Conservation (phyloP, 1,140 invertebrate species). For the Drosophila prosaltans region DNA sequence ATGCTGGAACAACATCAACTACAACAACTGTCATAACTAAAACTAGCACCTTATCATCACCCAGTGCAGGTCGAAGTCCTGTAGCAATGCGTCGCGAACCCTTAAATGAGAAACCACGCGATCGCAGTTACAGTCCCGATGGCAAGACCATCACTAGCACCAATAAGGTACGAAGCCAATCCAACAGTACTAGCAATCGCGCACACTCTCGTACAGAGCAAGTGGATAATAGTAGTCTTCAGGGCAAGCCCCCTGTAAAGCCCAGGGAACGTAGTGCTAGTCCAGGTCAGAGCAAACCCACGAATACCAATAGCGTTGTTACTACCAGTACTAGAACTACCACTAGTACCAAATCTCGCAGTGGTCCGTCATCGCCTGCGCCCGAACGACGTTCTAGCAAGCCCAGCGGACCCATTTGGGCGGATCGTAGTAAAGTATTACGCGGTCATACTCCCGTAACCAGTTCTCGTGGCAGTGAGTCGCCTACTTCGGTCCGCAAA, state of each 20-base stretch:
- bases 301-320: constrained; percentile 7
- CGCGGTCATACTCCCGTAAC: constrained; percentile 37
- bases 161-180: constrained; percentile 42
- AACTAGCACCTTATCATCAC: constrained; percentile 30
- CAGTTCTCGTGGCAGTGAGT: constrained; percentile 24
- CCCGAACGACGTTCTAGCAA: constrained; percentile 35
- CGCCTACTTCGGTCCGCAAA: constrained; percentile 29
- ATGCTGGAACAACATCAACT: constrained; percentile 40
- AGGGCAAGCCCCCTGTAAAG: constrained; percentile 67
- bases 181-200: constrained; percentile 15
- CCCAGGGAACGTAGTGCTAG: constrained; percentile 70
- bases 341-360: constrained; percentile 30
- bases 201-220: constrained; percentile 39
- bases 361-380: constrained; percentile 24
- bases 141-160: constrained; percentile 29
- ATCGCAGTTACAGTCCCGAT: constrained; percentile 48
- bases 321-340: constrained; percentile 32
- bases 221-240: constrained; percentile 45
- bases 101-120: constrained; percentile 2
- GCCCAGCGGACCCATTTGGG: constrained; percentile 84
- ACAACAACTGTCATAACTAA: constrained; percentile 38
- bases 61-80: constrained; percentile 1
- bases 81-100: background rate
- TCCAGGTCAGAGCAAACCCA: constrained; percentile 38
- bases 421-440: constrained; percentile 84